A percentile compares a stretch with the other conserved stretches of the same genome.
Evolutionary conservation across 2,797 vertebrate genomes (phyloP).

Genomic region (Schizopygopsis malacanthus): DNA sequence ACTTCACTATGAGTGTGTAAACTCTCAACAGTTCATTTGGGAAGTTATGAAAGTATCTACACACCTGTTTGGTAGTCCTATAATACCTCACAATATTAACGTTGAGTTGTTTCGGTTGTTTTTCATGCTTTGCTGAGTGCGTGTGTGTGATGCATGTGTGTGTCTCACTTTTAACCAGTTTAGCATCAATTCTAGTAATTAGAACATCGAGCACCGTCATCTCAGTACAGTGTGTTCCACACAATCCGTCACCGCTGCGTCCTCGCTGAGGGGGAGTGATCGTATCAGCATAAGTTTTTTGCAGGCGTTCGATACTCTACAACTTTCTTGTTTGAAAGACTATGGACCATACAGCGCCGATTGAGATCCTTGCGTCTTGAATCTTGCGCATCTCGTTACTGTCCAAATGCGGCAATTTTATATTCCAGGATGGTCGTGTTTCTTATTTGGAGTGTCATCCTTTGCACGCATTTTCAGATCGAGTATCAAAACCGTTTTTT

Average conservation of each 20-base stretch:
- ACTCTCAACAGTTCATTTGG: not conserved
- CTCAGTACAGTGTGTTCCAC: constrained; percentile 56
- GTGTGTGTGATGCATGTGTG: not conserved
- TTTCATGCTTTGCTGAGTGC: not conserved
- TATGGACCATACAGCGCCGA: too few species aligned
- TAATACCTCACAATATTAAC: not conserved
- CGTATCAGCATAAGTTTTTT: constrained; percentile 37
- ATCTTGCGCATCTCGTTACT: too few species aligned
- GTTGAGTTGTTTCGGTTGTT: not conserved
- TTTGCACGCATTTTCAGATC: not conserved
- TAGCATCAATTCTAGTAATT: constrained; percentile 63
- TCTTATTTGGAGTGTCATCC: not conserved
- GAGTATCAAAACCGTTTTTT: not conserved
- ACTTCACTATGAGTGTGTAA: not conserved
- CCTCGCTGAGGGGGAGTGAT: constrained; percentile 56
- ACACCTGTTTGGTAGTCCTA: not conserved
- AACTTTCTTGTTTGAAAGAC: constrained; percentile 12
- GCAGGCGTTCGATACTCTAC: not conserved
- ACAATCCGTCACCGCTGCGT: constrained; percentile 35
- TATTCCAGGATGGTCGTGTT: not conserved
- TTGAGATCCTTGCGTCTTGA: not conserved
- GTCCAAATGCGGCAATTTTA: not conserved
- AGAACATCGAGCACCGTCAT: constrained; percentile 52
- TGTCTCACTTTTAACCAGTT: constrained; percentile 20
- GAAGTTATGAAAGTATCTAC: constrained; percentile 1